Evolutionary conservation across 2,797 vertebrate species (phyloP).

Genomic region (Iguana delicatissima): DNA sequence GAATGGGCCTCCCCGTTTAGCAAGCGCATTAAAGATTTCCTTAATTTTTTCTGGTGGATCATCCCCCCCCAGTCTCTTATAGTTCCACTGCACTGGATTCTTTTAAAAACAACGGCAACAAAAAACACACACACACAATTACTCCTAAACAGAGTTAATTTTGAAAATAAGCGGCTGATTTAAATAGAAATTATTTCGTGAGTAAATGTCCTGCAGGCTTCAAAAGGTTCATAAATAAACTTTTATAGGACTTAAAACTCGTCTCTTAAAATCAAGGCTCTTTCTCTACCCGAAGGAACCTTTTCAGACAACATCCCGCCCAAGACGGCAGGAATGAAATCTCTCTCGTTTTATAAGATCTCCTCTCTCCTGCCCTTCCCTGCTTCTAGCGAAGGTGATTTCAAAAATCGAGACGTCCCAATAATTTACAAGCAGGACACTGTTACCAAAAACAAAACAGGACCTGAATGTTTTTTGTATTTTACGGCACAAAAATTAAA

Average conservation of each 20-base stretch:
- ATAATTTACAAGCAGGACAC: not conserved
- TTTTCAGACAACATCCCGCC: not conserved
- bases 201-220: not conserved
- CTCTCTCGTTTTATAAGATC: not conserved
- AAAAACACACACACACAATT: no score
- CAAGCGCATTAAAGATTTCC: no score
- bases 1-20: not conserved
- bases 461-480: no score
- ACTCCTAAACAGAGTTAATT: not conserved
- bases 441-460: no score
- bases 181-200: slow-evolving; percentile 19
- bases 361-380: not conserved
- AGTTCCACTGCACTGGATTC: not conserved
- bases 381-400: not conserved
- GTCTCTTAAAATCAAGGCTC: not conserved
- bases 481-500: not conserved
- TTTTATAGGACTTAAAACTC: not conserved
- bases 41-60: not conserved
- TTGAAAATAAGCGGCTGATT: not conserved
- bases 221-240: not conserved
- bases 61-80: no score
- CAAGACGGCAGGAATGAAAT: not conserved
- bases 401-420: not conserved
- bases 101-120: not conserved
- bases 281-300: not conserved